phyloP scores from a whole-genome alignment of 2,888 invertebrate genomes.

The Drosophila sordidapex region DNA sequence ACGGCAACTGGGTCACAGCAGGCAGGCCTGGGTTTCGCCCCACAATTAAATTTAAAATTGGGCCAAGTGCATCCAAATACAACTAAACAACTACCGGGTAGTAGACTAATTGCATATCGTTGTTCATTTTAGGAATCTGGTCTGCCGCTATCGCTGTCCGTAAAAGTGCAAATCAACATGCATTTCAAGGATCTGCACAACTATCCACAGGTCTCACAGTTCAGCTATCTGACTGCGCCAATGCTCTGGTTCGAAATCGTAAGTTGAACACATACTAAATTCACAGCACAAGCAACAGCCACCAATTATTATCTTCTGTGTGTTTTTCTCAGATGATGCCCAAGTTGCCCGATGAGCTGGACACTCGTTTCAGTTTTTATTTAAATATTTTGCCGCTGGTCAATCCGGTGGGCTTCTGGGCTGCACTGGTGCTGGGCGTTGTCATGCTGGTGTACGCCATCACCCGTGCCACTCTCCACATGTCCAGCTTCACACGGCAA shows the following conservation, averaged over 20 bases:
- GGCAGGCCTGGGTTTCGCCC: slow-evolving; percentile 48
- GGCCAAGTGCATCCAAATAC: slow-evolving; percentile 60
- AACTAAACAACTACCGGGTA: slow-evolving; percentile 22
- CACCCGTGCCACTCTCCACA: slow-evolving; percentile 79
- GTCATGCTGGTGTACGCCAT: slow-evolving; percentile 80
- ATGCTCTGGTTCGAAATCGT: slow-evolving; percentile 96
- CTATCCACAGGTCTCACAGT: slow-evolving; percentile 89
- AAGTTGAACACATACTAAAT: slow-evolving; percentile 85
- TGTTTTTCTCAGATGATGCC: slow-evolving; percentile 88
- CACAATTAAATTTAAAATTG: slow-evolving; percentile 55
- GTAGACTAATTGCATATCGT: slow-evolving; percentile 49
- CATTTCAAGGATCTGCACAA: slow-evolving; percentile 89
- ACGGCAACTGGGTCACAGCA: slow-evolving; percentile 39
- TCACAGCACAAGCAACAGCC: not conserved
- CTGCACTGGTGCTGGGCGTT: slow-evolving; percentile 75
- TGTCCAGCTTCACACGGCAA: slow-evolving; percentile 77
- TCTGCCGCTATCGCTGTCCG: slow-evolving; percentile 91
- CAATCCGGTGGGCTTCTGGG: slow-evolving; percentile 85
- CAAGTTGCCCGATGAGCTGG: slow-evolving; percentile 87
- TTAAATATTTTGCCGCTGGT: slow-evolving; percentile 89
- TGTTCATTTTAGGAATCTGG: slow-evolving; percentile 88
- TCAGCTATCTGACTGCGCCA: slow-evolving; percentile 91
- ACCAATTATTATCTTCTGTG: not conserved
- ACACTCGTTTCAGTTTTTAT: slow-evolving; percentile 89
- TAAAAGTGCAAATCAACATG: slow-evolving; percentile 95